Evolutionary conservation across 2,888 invertebrate species (phyloP).

Genomic region (Nycteola revayana): DNA sequence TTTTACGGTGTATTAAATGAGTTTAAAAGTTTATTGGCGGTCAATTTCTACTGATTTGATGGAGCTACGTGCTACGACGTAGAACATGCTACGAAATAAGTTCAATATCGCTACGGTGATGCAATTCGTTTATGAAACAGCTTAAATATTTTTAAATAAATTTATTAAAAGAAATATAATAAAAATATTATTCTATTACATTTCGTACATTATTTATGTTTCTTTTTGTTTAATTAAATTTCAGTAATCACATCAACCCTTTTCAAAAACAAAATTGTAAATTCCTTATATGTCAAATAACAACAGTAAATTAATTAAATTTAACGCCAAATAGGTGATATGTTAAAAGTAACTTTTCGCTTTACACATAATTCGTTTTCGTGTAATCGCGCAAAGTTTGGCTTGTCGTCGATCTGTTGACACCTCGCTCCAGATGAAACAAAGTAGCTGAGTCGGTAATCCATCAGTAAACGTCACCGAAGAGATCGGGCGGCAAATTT

Average conservation of each 20-base stretch:
- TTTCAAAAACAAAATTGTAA: no score
- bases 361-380: slow-evolving; percentile 29
- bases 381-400: slow-evolving; percentile 13
- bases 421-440: slow-evolving; percentile 36
- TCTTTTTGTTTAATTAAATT: no score
- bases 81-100: slow-evolving; percentile 24
- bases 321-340: slow-evolving; percentile 10
- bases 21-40: slow-evolving; percentile 24
- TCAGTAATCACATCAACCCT: no score
- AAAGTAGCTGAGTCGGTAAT: slow-evolving; percentile 63
- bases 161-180: no score
- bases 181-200: neutral
- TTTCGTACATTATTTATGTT: neutral
- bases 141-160: no score
- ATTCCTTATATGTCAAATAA: no score
- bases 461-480: slow-evolving; percentile 69
- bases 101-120: no score
- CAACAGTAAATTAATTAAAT: no score
- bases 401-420: slow-evolving; percentile 29
- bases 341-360: slow-evolving; percentile 27
- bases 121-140: no score
- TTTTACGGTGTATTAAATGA: slow-evolving; percentile 26
- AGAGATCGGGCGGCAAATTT: slow-evolving; percentile 78
- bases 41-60: slow-evolving; percentile 12
- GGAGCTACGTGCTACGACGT: slow-evolving; percentile 25